phyloP scores from a whole-genome alignment of 2,113 vertebrate species.

The Beaufortia kweichowensis region DNA sequence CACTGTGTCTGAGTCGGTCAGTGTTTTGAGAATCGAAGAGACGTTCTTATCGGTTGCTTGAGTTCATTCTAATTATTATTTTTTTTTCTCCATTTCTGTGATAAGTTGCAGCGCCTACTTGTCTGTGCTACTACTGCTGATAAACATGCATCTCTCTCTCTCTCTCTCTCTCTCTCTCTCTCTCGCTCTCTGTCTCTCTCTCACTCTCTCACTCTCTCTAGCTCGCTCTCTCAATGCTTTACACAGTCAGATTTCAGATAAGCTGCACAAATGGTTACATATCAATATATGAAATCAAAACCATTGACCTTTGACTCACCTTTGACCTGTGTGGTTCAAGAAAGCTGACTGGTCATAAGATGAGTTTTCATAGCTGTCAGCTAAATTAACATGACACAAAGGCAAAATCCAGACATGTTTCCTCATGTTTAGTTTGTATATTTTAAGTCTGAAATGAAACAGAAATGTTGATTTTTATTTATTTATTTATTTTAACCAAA shows the following conservation, averaged over 20 bases:
- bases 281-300: too few relatives aligned
- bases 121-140: constrained; percentile 68
- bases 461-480: too few relatives aligned
- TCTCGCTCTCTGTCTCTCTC: constrained; percentile 5
- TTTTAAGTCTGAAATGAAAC: too few relatives aligned
- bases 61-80: constrained; percentile 75
- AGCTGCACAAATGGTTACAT: not conserved
- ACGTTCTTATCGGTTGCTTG: constrained; percentile 56
- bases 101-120: constrained; percentile 74
- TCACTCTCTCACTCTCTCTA: not conserved
- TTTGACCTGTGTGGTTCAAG: not conserved
- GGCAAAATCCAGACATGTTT: not conserved
- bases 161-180: constrained; percentile 11
- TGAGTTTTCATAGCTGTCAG: not conserved
- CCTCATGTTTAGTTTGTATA: too few relatives aligned
- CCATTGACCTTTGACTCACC: constrained; percentile 1
- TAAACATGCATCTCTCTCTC: constrained; percentile 55
- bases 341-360: constrained; percentile 4
- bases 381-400: not conserved
- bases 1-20: constrained; percentile 62
- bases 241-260: not conserved
- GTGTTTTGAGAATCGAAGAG: constrained; percentile 57
- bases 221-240: not conserved
- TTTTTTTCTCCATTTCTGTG: constrained; percentile 64
- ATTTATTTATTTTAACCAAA: too few relatives aligned